phyloP scores from a whole-genome alignment of 2,888 invertebrate species.

The Ophion slaviceki region DNA sequence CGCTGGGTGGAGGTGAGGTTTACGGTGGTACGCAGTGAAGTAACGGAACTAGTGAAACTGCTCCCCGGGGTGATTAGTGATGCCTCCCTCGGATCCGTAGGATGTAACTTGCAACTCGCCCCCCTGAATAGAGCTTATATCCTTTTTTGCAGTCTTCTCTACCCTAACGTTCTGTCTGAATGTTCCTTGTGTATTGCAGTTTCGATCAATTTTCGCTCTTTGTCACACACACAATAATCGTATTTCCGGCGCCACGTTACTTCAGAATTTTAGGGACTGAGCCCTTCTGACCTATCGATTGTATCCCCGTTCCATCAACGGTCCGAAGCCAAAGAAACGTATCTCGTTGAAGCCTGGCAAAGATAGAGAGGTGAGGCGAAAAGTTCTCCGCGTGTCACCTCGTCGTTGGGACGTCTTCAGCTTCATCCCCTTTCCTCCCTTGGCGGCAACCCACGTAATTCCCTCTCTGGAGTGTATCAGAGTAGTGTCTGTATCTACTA shows the following conservation, averaged over 20 bases:
- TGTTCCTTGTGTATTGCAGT: constrained; percentile 12
- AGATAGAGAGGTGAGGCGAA: constrained; percentile 32
- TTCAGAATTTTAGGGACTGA: too few species aligned
- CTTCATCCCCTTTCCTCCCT: constrained; percentile 8
- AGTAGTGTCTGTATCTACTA: not conserved
- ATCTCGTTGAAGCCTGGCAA: constrained; percentile 36
- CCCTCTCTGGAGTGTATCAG: not conserved
- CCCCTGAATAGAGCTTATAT: constrained; percentile 57
- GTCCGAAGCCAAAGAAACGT: constrained; percentile 41
- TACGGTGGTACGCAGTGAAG: constrained; percentile 34
- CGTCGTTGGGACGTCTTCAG: not conserved
- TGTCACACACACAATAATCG: not conserved
- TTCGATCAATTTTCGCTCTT: not conserved
- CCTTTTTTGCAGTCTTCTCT: constrained; percentile 2
- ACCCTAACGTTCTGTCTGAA: constrained; percentile 8
- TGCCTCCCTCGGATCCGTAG: constrained; percentile 53
- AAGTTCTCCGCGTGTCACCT: constrained; percentile 21
- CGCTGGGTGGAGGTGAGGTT: constrained; percentile 8
- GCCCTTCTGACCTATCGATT: constrained; percentile 10
- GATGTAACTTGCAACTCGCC: constrained; percentile 58
- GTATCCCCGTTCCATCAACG: constrained; percentile 28
- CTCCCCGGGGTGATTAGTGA: constrained; percentile 62
- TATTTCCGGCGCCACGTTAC: too few species aligned
- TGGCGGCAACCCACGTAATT: not conserved
- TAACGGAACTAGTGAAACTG: constrained; percentile 53